Evolutionary conservation across 2,888 invertebrate genomes (phyloP), one percentile per base, ranked within the genome.

Genomic region (Melanophora roralis): DNA sequence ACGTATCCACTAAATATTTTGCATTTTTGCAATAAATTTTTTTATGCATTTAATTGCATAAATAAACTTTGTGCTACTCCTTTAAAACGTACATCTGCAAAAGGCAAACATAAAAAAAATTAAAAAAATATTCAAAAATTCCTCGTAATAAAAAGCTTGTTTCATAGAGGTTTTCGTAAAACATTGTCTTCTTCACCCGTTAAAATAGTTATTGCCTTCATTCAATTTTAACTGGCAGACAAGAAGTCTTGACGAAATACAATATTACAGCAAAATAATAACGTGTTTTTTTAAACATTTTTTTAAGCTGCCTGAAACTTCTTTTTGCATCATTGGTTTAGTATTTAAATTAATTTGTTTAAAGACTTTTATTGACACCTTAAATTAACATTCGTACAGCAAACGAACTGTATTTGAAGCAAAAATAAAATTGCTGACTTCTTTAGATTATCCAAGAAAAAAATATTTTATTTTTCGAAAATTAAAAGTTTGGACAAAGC

Each of bases 41-140:
- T 74, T 67, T 43, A 59, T 59, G 43, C 40, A 59, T 65, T 60
- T 72, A 38, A 78, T 78, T 78, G 78, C 78, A 78, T 78, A 78
- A 78, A 59, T 12, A 59, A 49, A 32, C 55, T 64, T 53, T 62
- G 12, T 40, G 49, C 23, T 73, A 55, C 21, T 74, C 23, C 23
- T 57, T 60, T 5, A 12, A 59, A 38, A 67, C 55, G 72, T 67
- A 40, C 77, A 78, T 78, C 67, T 78, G 78, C 67, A 67, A 67
- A 67, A 67, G 40, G 7, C n/a, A 7, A n/a, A n/a, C n/a, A n/a
- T n/a, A n/a, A n/a, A n/a, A n/a, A n/a, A n/a, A n/a, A n/a, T n/a
- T n/a, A n/a, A 4, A 32, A 23, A 49, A 65, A 57, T 3, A 8
- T 47, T 38, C 19, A 19, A 36, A 32, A 67, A 67, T 32, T 51